Percentiles rank a stretch among this genome's conserved stretches.
phyloP scores from a whole-genome alignment of 1,140 invertebrate genomes.

The Cataglyphis hispanica region DNA sequence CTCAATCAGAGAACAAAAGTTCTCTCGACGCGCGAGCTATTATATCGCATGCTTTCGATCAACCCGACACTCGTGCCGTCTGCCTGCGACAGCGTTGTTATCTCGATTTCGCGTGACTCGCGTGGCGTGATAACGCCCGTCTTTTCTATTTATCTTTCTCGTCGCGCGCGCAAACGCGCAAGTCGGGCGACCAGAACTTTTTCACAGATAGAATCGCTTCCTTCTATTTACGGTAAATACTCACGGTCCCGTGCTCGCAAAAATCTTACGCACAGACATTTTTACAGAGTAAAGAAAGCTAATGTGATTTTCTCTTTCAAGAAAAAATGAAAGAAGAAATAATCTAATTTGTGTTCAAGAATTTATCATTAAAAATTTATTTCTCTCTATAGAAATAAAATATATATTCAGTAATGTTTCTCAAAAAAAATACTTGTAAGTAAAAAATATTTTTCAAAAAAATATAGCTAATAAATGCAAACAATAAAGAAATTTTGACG shows the following conservation, averaged over 20 bases:
- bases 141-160: slow-evolving; percentile 59
- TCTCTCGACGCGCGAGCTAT: slow-evolving; percentile 67
- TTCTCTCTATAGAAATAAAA: no score
- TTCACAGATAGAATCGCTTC: background rate
- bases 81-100: slow-evolving; percentile 69
- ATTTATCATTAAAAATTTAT: background rate
- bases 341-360: background rate
- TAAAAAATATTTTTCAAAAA: no score
- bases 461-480: background rate
- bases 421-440: background rate
- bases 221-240: slow-evolving; percentile 19
- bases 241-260: background rate
- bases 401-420: background rate
- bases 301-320: background rate
- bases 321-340: background rate
- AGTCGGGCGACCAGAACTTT: slow-evolving; percentile 35
- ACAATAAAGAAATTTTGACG: background rate
- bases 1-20: slow-evolving; percentile 75
- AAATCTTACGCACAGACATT: slow-evolving; percentile 3
- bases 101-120: slow-evolving; percentile 44
- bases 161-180: background rate
- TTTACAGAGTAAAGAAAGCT: background rate
- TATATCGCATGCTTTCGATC: slow-evolving; percentile 74
- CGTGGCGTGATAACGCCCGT: slow-evolving; percentile 10
- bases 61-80: slow-evolving; percentile 66